phyloP scores from a whole-genome alignment of 1,140 invertebrate species.

The Caenorhabditis latens region DNA sequence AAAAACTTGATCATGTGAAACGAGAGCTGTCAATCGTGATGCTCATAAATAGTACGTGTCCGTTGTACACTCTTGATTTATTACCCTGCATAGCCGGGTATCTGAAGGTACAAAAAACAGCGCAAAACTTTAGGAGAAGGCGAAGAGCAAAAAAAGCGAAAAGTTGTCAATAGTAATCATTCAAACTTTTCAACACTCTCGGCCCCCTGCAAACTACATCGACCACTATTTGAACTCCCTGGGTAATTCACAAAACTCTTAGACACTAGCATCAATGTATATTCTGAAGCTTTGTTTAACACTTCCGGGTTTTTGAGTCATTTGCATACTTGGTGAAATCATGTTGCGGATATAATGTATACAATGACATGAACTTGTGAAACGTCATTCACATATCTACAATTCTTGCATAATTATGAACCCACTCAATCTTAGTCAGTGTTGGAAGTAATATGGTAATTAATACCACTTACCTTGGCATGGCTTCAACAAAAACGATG shows the following conservation, averaged over 20 bases:
- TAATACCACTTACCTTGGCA: conserved; percentile 41
- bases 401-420: neutral
- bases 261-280: neutral
- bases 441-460: neutral
- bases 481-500: conserved; percentile 51
- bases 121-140: neutral
- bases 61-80: neutral
- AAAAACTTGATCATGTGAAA: no score
- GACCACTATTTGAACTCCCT: conserved; percentile 11
- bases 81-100: neutral
- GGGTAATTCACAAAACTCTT: neutral
- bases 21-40: no score
- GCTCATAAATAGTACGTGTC: no score
- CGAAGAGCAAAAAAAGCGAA: neutral
- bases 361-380: neutral
- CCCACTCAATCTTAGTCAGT: neutral
- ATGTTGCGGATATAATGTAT: no score
- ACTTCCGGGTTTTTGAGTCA: neutral
- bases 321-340: no score
- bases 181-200: conserved; percentile 32
- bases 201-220: neutral
- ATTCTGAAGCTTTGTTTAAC: neutral
- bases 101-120: neutral
- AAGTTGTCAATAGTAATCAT: conserved; percentile 39
- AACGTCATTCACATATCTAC: neutral